Evolutionary conservation across 1,140 invertebrate genomes (phyloP).

Genomic region (Cydia pomonella): DNA sequence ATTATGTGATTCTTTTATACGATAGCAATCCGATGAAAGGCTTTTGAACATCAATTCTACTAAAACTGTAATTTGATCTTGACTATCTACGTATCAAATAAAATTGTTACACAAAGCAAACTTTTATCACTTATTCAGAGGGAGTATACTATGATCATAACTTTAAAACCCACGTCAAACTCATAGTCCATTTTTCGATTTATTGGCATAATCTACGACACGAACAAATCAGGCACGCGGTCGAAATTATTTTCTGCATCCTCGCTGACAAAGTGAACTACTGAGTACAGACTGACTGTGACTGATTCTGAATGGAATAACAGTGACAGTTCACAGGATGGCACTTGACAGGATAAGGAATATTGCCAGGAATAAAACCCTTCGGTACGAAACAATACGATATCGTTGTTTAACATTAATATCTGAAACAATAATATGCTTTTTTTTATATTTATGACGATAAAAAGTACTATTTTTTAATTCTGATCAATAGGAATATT

Average conservation of each 20-base stretch:
- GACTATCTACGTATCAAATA: slow-evolving; percentile 19
- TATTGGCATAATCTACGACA: neutral
- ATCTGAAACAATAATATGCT: too few species aligned
- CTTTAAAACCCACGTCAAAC: neutral
- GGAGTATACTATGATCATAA: neutral
- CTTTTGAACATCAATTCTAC: slow-evolving; percentile 20
- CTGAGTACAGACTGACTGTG: neutral
- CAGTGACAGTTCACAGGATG: slow-evolving; percentile 2
- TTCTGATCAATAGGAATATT: too few species aligned
- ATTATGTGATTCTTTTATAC: slow-evolving; percentile 9
- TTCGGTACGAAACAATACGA: too few species aligned
- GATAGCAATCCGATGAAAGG: neutral
- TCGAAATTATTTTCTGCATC: slow-evolving; percentile 13
- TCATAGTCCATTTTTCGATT: slow-evolving; percentile 17
- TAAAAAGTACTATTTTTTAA: too few species aligned
- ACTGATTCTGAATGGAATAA: neutral
- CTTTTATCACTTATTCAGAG: slow-evolving; percentile 11
- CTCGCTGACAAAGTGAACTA: slow-evolving; percentile 11
- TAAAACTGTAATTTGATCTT: slow-evolving; percentile 32
- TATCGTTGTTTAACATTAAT: too few species aligned
- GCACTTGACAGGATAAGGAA: neutral
- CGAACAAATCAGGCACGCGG: slow-evolving; percentile 3
- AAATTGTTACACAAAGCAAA: slow-evolving; percentile 15
- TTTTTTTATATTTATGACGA: too few species aligned
- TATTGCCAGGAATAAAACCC: neutral